These are phyloP conservation scores for Chelidonichthys spinosus DNA, from an alignment of 2,797 vertebrate genomes.

Conservation along the genomic window DNA sequence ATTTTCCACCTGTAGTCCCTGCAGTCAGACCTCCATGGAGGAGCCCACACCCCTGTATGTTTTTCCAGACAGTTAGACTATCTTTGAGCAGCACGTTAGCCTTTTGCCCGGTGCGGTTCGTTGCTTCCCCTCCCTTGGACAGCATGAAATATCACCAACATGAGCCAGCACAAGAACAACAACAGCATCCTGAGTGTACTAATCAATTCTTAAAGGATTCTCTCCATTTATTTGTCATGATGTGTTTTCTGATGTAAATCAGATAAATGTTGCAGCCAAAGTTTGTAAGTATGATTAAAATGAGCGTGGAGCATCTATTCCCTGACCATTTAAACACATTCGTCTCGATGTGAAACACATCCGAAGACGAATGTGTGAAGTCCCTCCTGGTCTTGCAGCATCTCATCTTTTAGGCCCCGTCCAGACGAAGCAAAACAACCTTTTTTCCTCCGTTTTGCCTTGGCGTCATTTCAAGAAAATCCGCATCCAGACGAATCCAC, in stretches of 20 bases:
- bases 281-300: conserved; percentile 14
- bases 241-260: conserved; percentile 24
- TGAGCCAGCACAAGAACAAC: conserved; percentile 39
- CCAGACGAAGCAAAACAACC: too few species aligned
- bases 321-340: conserved; percentile 29
- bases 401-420: conserved; percentile 63
- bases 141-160: conserved; percentile 49
- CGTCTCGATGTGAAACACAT: conserved; percentile 26
- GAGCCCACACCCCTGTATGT: too few species aligned
- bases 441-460: too few species aligned
- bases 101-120: not conserved
- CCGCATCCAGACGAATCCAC: too few species aligned
- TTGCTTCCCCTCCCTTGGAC: conserved; percentile 27
- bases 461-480: too few species aligned
- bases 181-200: conserved; percentile 28
- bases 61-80: not conserved
- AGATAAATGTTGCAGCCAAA: conserved; percentile 9
- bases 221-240: conserved; percentile 33
- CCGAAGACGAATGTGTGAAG: not conserved
- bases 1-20: too few species aligned
- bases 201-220: conserved; percentile 40
- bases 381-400: conserved; percentile 35
- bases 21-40: not conserved
- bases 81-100: conserved; percentile 19
- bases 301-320: conserved; percentile 12